Evolutionary conservation across 2,888 invertebrate species (phyloP), one percentile per base, ranked within the genome.

Genomic region (Caenorhabditis panamensis): DNA sequence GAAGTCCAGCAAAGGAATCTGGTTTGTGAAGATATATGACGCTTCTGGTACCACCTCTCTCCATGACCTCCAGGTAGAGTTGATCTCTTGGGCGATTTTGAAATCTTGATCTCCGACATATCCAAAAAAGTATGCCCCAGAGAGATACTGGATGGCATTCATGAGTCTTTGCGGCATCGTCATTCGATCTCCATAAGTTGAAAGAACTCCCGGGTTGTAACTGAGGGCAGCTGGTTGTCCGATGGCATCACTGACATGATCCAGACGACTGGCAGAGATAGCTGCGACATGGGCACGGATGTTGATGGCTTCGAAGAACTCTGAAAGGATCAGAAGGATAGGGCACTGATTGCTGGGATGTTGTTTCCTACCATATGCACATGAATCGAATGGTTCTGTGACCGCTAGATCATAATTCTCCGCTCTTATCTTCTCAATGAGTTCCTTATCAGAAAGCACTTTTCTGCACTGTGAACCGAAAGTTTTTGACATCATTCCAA

Each of bases 331-430:
- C 8, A 41, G 36, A 36, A 36, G 36, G 36, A 36, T 36, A 36
- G 36, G 36, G n/a, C n/a, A n/a, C n/a, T n/a, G n/a, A n/a, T n/a
- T n/a, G n/a, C n/a, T n/a, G n/a, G n/a, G n/a, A n/a, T n/a, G n/a
- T n/a, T n/a, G n/a, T n/a, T n/a, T n/a, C n/a, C n/a, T 49, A 79
- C 82, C 64, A 53, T 80, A 82, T 13, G 76, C 83, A 59, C 86
- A 86, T 0, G 54, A 18, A 63, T 84, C 82, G 31, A 86, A 85
- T 20, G 79, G 80, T 37, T 86, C 86, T 1, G 77, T 59, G 6
- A 86, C 47, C 5, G 76, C 84, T 20, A 86, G 36, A 69, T 86
- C 86, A 63, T 73, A 86, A 5, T 85, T 82, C 53, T 84, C 83
- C 0, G 59, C 73, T 61, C 51, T 71, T 41, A 86, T 18, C 31